Evolutionary conservation across 1,140 invertebrate genomes (phyloP).

Genomic region (Pogonomyrmex californicus): DNA sequence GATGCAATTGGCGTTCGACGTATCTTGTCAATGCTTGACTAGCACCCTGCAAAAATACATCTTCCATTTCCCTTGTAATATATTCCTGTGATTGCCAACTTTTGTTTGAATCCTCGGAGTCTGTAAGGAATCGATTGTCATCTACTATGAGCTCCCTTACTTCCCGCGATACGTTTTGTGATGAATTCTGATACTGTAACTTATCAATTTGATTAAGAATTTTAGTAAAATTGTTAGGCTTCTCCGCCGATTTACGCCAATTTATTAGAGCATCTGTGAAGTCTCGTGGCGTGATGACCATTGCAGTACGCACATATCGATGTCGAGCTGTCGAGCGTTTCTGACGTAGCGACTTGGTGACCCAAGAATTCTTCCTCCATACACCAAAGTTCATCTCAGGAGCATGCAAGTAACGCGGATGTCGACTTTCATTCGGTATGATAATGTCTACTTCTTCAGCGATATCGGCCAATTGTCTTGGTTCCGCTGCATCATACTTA

Average conservation of each 20-base stretch:
- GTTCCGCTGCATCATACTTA: constrained; percentile 80
- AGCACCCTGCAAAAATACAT: constrained; percentile 93
- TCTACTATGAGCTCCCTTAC: constrained; percentile 65
- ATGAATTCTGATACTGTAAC: constrained; percentile 41
- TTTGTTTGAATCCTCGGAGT: constrained; percentile 64
- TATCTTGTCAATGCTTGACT: constrained; percentile 93
- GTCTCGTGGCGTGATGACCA: constrained; percentile 73
- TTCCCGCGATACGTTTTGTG: constrained; percentile 55
- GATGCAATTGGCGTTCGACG: constrained; percentile 93
- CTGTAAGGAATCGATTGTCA: constrained; percentile 53
- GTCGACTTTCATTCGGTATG: constrained; percentile 79
- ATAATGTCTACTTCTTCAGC: constrained; percentile 80
- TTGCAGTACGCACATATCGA: constrained; percentile 36
- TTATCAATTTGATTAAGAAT: constrained; percentile 1
- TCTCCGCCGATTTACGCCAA: constrained; percentile 32
- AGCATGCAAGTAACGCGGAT: constrained; percentile 57
- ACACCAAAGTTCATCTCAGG: constrained; percentile 72
- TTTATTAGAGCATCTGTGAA: constrained; percentile 69
- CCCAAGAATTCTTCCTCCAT: constrained; percentile 81
- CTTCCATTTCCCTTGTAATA: constrained; percentile 93
- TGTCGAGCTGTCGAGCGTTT: constrained; percentile 61
- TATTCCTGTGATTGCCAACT: constrained; percentile 87
- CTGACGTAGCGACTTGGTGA: constrained; percentile 74
- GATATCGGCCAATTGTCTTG: constrained; percentile 75
- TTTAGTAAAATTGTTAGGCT: not conserved